These are phyloP conservation scores for Pica pica DNA, from an alignment of 2,113 vertebrate genomes.

Conservation along the genomic window DNA sequence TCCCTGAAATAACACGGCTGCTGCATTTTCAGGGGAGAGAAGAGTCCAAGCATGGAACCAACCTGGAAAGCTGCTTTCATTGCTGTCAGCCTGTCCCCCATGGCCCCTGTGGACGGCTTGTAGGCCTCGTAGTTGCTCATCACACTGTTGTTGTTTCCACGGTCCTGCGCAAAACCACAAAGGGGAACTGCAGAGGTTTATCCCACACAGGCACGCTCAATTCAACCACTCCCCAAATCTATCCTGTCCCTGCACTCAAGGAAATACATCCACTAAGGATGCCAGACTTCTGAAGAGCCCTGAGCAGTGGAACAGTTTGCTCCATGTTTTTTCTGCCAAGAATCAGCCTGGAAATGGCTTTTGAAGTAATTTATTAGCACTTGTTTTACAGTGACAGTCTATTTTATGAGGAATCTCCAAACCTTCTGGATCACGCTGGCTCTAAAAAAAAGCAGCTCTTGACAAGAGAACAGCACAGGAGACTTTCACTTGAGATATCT, in stretches of 20 bases:
- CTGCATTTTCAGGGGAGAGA: not conserved
- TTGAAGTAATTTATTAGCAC: not conserved
- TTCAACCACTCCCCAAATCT: not conserved
- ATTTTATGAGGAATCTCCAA: not conserved
- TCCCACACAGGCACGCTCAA: not conserved
- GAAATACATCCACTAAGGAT: not conserved
- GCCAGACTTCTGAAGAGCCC: not conserved
- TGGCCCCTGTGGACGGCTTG: conserved; percentile 89
- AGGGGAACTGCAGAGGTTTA: not conserved
- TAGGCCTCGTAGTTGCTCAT: conserved; percentile 89
- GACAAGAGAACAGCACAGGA: not conserved
- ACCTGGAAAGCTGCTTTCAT: conserved; percentile 99
- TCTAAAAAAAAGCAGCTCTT: not conserved
- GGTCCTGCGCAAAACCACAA: conserved; percentile 75
- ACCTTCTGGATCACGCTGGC: not conserved
- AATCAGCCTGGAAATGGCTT: not conserved
- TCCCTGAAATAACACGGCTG: not conserved
- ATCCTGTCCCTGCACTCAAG: not conserved
- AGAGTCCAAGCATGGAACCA: not conserved
- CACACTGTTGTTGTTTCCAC: conserved; percentile 76
- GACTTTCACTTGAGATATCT: not conserved
- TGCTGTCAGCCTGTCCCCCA: conserved; percentile 96
- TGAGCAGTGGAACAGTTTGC: not conserved
- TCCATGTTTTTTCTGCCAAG: not conserved
- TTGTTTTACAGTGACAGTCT: not conserved